Evolutionary conservation across 2,888 invertebrate genomes (phyloP), one percentile per base, ranked within the genome.

Genomic region (Drosophila macrothrix): DNA sequence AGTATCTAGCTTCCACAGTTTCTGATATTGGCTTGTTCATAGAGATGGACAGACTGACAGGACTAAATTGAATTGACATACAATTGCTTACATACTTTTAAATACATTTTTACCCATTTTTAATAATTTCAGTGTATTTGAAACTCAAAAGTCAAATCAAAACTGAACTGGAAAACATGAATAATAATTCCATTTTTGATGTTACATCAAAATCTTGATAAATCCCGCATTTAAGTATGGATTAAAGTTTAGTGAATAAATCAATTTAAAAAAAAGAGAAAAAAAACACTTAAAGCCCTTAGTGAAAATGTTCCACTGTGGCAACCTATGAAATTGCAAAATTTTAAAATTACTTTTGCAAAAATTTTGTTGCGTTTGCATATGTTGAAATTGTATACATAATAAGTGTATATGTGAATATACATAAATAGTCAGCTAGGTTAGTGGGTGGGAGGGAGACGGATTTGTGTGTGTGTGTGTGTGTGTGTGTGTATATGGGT

Each of bases 271-370:
- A 39, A 46, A 22, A 46, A 12, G 1, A 43, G 0, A 4, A 46
- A 14, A 22, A 22, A 22, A 7, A 0, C 22, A 0, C 22, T 5
- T 5, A 4, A 22, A 6, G 7, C 14, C 4, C 14, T 14, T 7
- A 14, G 14, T 14, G 7, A 46, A 46, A 46, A 4, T 16, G 22
- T 7, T 46, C 7, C 4, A 22, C 14, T 46, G 12, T n/a, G 46
- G 16, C 46, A 46, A 25, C 7, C 22, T 16, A 46, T 46, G 9
- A 46, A 46, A 46, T 25, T 46, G 25, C 25, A 16, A 67, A 29
- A 61, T 60, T 73, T 73, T 58, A 35, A 67, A 73, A 67, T 58
- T 46, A 67, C 35, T 61, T 67, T 46, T 43, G 39, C 39, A 73
- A 52, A 52, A 50, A 60, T 73, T 66, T 65, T 60, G 63, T 46